Evolutionary conservation across 1,140 invertebrate species (phyloP), one percentile per base, ranked within the genome.

Genomic region (Drosophila gunungcola): DNA sequence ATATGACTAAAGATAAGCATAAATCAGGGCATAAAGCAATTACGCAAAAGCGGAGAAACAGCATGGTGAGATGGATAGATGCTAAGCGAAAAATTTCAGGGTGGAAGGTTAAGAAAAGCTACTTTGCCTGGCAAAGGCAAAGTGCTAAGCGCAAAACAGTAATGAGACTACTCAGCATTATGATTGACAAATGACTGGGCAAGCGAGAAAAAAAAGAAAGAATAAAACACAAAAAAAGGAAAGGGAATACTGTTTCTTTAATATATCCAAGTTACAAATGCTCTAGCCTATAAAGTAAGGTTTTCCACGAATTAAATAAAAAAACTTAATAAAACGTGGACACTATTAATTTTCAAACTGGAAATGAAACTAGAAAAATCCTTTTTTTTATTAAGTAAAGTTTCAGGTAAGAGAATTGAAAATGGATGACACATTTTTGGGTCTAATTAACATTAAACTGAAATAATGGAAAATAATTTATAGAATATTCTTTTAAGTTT

Each of bases 1-100:
- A 88, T 79, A 86, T 86, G 65, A 83, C 83, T 88, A 58, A 77
- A 86, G 83, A 86, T 86, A 88, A 86, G 72, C 83, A 86, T 86
- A 86, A 86, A 86, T 86, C 83, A 86, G 75, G 41, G 75, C 51
- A 86, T 88, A 88, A 83, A 73, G 79, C 75, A 86, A 86, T 86
- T 86, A 88, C 83, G 78, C 63, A 73, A 62, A 62, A 45, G 43
- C 36, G 21, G 10, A 29, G 42, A 39, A 55, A 45, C 49, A 56
- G 55, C 57, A 41, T 54, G 62, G 43, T 12, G 21, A 61, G 58
- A 41, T 46, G 48, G 58, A 67, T 67, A 51, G 64, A 49, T 67
- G 45, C 25, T 49, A 27, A 64, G 64, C 64, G 60, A 6, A 16
- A 64, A 64, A 45, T 61, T 5, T 61, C 34, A 4, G 29, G 55